Conservation (phyloP, 2,797 vertebrate species). For the Coluber constrictor region DNA sequence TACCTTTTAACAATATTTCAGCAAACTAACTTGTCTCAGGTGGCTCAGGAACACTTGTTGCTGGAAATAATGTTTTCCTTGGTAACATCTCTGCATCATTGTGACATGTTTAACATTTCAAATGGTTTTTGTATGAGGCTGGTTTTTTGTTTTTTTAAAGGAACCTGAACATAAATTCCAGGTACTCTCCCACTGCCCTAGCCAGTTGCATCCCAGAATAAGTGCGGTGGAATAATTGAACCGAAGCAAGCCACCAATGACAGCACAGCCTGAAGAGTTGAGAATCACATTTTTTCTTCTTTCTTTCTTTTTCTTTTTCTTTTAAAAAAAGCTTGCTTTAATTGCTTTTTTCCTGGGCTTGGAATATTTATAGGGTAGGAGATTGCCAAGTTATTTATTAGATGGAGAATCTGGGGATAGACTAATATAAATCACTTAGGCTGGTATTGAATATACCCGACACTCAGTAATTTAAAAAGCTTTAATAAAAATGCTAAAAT, state of each 20-base stretch:
- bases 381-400: slow-evolving; percentile 76
- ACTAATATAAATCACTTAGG: slow-evolving; percentile 73
- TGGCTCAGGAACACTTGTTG: slow-evolving; percentile 41
- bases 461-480: slow-evolving; percentile 74
- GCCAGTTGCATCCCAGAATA: background rate
- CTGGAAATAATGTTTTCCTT: slow-evolving; percentile 37
- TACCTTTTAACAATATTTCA: slow-evolving; percentile 37
- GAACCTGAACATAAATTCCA: slow-evolving; percentile 20
- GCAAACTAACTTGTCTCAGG: slow-evolving; percentile 27
- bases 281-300: background rate
- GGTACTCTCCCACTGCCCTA: background rate
- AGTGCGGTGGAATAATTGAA: slow-evolving; percentile 16
- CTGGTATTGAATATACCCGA: slow-evolving; percentile 69
- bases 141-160: background rate
- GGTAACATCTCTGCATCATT: slow-evolving; percentile 28
- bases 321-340: slow-evolving; percentile 42
- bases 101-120: slow-evolving; percentile 32
- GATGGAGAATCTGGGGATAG: slow-evolving; percentile 70
- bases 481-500: slow-evolving; percentile 78
- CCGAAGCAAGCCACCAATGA: slow-evolving; percentile 7
- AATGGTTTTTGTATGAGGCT: slow-evolving; percentile 16
- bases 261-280: background rate
- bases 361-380: slow-evolving; percentile 70
- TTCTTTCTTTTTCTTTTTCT: background rate
- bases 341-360: slow-evolving; percentile 65